phyloP scores from a whole-genome alignment of 2,113 vertebrate genomes.

The Rostratula benghalensis region DNA sequence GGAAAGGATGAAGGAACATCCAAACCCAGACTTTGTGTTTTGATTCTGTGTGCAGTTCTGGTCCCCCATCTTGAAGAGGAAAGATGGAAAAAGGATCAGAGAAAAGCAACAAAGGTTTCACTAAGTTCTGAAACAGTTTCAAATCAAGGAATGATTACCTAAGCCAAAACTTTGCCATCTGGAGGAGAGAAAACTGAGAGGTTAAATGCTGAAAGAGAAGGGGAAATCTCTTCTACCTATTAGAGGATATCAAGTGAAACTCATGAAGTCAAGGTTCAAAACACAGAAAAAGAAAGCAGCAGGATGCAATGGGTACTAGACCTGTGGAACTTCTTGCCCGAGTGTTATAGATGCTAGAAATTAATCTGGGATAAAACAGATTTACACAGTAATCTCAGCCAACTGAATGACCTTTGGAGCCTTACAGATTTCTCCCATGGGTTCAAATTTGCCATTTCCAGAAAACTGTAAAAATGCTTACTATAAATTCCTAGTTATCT shows the following conservation, averaged over 20 bases:
- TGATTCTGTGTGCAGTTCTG: background rate
- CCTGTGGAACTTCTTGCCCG: background rate
- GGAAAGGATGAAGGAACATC: background rate
- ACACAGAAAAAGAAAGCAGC: background rate
- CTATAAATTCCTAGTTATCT: background rate
- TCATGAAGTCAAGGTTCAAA: background rate
- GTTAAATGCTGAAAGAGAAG: background rate
- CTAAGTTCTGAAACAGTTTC: background rate
- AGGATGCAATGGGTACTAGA: background rate
- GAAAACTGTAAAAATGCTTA: background rate
- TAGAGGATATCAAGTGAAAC: background rate
- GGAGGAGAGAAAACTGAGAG: background rate
- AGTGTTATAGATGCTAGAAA: background rate
- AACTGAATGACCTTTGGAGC: background rate
- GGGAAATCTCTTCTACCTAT: background rate
- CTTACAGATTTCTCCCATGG: background rate
- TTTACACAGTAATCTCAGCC: background rate
- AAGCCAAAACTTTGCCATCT: background rate
- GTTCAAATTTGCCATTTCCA: background rate
- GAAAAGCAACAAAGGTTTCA: background rate
- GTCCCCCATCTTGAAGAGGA: background rate
- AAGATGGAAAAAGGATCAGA: background rate
- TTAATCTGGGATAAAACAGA: background rate
- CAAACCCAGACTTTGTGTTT: background rate
- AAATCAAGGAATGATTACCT: background rate